Evolutionary conservation across 2,113 vertebrate genomes (phyloP).

Genomic region (Tenebrosternarchus preto): DNA sequence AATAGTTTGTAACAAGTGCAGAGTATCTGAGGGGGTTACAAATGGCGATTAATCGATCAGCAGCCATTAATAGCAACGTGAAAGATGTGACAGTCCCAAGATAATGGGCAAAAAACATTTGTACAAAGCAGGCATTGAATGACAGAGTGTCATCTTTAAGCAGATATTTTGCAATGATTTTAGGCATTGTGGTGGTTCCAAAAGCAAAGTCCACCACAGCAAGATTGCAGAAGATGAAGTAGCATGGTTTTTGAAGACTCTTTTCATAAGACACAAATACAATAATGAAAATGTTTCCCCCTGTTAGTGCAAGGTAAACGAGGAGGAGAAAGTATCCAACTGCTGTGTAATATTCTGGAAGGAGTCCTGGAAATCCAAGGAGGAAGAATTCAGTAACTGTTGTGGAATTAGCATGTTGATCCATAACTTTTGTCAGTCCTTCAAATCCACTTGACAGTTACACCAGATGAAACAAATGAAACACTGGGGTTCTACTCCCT

Average conservation of each 20-base stretch:
- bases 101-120: slow-evolving; percentile 72
- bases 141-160: slow-evolving; percentile 47
- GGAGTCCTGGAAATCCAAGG: slow-evolving; percentile 50
- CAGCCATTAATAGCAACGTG: slow-evolving; percentile 66
- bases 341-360: slow-evolving; percentile 35
- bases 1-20: slow-evolving; percentile 60
- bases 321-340: slow-evolving; percentile 33
- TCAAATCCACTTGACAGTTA: neutral
- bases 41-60: slow-evolving; percentile 69
- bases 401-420: slow-evolving; percentile 15
- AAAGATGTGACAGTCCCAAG: slow-evolving; percentile 64
- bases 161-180: slow-evolving; percentile 67
- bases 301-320: slow-evolving; percentile 34
- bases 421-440: slow-evolving; percentile 1
- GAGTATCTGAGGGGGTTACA: slow-evolving; percentile 66
- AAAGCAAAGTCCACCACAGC: slow-evolving; percentile 54
- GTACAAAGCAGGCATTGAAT: slow-evolving; percentile 65
- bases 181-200: slow-evolving; percentile 61
- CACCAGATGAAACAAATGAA: too few relatives aligned
- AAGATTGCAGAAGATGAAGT: slow-evolving; percentile 54
- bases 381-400: slow-evolving; percentile 40
- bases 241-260: slow-evolving; percentile 60
- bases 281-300: slow-evolving; percentile 48
- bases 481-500: too few relatives aligned
- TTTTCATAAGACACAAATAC: slow-evolving; percentile 34